These are phyloP conservation scores for Drosophila leontia DNA, from an alignment of 1,140 invertebrate species.

Conservation along the genomic window DNA sequence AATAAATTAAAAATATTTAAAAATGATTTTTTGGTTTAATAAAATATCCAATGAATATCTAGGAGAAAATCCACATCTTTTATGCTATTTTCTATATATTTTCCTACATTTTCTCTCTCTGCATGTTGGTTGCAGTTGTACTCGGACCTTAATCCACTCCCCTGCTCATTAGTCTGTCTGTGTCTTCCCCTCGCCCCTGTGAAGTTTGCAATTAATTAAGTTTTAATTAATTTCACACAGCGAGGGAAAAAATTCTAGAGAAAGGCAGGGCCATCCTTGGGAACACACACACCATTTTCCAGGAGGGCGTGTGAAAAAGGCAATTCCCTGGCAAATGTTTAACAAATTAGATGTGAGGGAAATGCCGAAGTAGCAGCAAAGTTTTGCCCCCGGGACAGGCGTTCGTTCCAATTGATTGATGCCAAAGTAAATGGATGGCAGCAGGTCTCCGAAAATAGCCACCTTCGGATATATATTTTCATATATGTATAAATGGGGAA, in stretches of 20 bases:
- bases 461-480: not conserved
- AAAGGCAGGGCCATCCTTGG: conserved; percentile 19
- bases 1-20: too few relatives aligned
- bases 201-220: conserved; percentile 79
- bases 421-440: conserved; percentile 49
- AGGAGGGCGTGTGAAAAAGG: conserved; percentile 65
- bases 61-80: too few relatives aligned
- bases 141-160: conserved; percentile 23
- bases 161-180: conserved; percentile 40
- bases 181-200: conserved; percentile 6
- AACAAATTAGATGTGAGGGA: conserved; percentile 65
- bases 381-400: conserved; percentile 29
- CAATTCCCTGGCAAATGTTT: conserved; percentile 52
- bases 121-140: conserved; percentile 21
- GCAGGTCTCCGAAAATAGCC: conserved; percentile 35
- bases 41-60: not conserved
- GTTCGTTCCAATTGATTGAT: conserved; percentile 46
- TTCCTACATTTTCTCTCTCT: not conserved
- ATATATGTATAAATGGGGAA: not conserved
- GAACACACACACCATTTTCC: conserved; percentile 17
- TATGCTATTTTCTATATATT: too few relatives aligned
- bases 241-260: conserved; percentile 20
- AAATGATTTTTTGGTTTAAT: too few relatives aligned
- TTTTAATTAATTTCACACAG: conserved; percentile 78
- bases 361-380: conserved; percentile 40